Conservation (phyloP, 2,888 invertebrate species). For the Lasioglossum leucozonium region DNA sequence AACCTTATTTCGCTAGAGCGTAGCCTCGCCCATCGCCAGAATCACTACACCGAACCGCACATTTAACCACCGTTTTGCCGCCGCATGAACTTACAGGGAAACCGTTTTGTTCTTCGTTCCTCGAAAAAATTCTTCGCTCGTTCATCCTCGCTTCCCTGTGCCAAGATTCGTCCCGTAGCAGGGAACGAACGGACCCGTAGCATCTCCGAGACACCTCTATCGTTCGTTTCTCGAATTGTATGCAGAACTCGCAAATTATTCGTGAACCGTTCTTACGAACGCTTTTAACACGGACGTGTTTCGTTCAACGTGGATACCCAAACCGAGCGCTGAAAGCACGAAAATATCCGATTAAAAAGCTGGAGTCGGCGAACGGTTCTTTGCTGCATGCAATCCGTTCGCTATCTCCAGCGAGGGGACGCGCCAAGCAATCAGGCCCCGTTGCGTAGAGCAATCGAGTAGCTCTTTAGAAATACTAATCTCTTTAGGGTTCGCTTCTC, state of each 20-base stretch:
- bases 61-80: slow-evolving; percentile 19
- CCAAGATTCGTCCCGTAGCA: neutral
- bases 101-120: neutral
- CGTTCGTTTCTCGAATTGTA: neutral
- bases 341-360: neutral
- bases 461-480: neutral
- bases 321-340: neutral
- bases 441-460: neutral
- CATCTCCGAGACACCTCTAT: neutral
- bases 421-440: neutral
- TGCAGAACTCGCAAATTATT: neutral
- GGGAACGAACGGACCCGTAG: neutral
- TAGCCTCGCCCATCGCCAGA: slow-evolving; percentile 34
- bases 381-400: neutral
- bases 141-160: neutral
- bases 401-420: neutral
- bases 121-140: neutral
- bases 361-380: neutral
- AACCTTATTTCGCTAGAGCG: slow-evolving; percentile 57
- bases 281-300: no score
- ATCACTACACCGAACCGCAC: slow-evolving; percentile 25
- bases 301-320: neutral
- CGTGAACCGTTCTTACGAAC: no score
- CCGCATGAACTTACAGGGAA: slow-evolving; percentile 70
- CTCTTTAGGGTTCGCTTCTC: neutral